Percentiles rank a stretch among this genome's conserved stretches.
These are phyloP conservation scores for Ptilodon capucinus DNA, from an alignment of 2,888 invertebrate species.

Conservation along the genomic window DNA sequence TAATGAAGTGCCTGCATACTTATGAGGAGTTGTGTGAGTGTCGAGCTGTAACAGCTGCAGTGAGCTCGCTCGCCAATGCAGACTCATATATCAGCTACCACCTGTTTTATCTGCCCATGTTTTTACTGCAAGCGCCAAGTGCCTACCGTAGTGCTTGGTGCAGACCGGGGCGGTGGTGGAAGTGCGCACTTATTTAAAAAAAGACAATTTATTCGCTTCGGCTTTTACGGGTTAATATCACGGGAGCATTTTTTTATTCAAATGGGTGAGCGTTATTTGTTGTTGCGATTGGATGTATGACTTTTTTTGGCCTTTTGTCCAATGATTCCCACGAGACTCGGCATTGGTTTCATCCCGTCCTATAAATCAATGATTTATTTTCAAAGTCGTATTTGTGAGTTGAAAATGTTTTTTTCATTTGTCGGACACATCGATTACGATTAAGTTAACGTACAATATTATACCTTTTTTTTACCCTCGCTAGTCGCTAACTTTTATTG, in stretches of 20 bases:
- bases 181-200: slow-evolving; percentile 31
- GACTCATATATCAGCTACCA: slow-evolving; percentile 68
- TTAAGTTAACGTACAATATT: too few relatives aligned
- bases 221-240: slow-evolving; percentile 18
- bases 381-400: neutral
- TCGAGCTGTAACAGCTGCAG: slow-evolving; percentile 46
- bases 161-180: neutral
- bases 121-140: slow-evolving; percentile 62
- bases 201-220: slow-evolving; percentile 23
- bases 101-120: slow-evolving; percentile 70
- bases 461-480: too few relatives aligned
- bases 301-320: slow-evolving; percentile 8
- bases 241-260: slow-evolving; percentile 12
- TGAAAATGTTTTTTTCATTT: neutral
- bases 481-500: too few relatives aligned
- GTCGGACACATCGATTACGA: too few relatives aligned
- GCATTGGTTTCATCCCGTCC: neutral
- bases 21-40: slow-evolving; percentile 18
- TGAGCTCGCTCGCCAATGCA: slow-evolving; percentile 62
- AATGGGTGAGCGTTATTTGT: slow-evolving; percentile 14
- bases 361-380: neutral
- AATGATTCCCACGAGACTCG: slow-evolving; percentile 19
- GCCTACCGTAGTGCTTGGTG: slow-evolving; percentile 26
- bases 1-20: slow-evolving; percentile 21
- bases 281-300: neutral